Evolutionary conservation across 2,888 invertebrate genomes (phyloP).

Genomic region (Neoscelio sp.): DNA sequence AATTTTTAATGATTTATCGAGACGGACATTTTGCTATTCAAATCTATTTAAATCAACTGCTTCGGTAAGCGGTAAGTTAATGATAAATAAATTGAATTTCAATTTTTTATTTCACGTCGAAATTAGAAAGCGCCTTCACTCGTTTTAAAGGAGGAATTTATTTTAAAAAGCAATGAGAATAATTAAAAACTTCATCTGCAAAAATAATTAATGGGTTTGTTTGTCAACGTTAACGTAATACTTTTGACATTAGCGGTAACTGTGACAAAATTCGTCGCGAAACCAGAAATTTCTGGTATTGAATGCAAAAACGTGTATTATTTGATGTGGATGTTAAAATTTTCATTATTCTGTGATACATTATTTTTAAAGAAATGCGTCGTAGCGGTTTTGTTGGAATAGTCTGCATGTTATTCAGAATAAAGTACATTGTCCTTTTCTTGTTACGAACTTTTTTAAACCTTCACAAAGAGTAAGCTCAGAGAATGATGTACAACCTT

Average conservation of each 20-base stretch:
- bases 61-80: neutral
- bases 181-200: too few relatives aligned
- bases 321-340: slow-evolving; percentile 24
- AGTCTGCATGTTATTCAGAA: slow-evolving; percentile 53
- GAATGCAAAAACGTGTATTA: slow-evolving; percentile 25
- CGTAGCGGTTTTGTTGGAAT: slow-evolving; percentile 17
- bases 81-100: too few relatives aligned
- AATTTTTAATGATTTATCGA: slow-evolving; percentile 37
- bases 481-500: slow-evolving; percentile 69
- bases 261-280: slow-evolving; percentile 3
- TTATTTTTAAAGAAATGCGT: slow-evolving; percentile 52
- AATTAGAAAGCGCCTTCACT: too few relatives aligned
- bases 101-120: too few relatives aligned
- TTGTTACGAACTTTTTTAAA: slow-evolving; percentile 58
- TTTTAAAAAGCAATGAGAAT: too few relatives aligned
- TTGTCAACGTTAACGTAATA: neutral
- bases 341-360: slow-evolving; percentile 30
- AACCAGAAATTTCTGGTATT: neutral
- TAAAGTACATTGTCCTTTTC: slow-evolving; percentile 60
- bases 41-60: slow-evolving; percentile 18
- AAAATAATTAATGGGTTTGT: neutral
- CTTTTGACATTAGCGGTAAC: neutral
- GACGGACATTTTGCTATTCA: slow-evolving; percentile 11
- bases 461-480: slow-evolving; percentile 47
- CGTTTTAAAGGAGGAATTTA: too few relatives aligned